A percentile compares a stretch with the other conserved stretches of the same genome.
Conservation (phyloP, 2,888 invertebrate genomes). For the Temnothorax unifasciatus region DNA sequence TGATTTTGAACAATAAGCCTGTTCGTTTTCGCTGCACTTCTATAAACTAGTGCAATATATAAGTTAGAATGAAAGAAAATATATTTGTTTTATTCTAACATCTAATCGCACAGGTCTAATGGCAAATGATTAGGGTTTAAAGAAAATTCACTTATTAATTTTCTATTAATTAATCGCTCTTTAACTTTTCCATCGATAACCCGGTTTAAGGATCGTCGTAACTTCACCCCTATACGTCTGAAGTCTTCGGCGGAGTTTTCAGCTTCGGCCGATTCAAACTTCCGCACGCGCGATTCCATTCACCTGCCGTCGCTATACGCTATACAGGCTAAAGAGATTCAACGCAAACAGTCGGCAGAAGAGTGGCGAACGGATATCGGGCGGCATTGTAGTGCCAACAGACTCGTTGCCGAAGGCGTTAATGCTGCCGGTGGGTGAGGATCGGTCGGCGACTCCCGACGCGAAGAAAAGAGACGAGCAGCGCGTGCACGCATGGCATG, state of each 20-base stretch:
- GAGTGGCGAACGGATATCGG: slow-evolving; percentile 64
- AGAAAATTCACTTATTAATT: not conserved
- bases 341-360: slow-evolving; percentile 52
- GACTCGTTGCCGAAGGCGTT: slow-evolving; percentile 80
- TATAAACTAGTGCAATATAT: too few relatives aligned
- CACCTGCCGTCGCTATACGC: slow-evolving; percentile 32
- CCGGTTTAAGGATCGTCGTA: not conserved
- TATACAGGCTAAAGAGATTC: slow-evolving; percentile 9
- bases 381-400: slow-evolving; percentile 76
- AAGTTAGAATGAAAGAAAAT: too few relatives aligned
- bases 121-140: too few relatives aligned
- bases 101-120: too few relatives aligned
- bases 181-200: not conserved
- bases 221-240: not conserved
- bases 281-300: slow-evolving; percentile 39
- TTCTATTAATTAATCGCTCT: not conserved
- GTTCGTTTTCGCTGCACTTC: too few relatives aligned
- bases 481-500: slow-evolving; percentile 42
- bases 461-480: slow-evolving; percentile 64
- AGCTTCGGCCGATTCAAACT: not conserved
- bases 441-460: slow-evolving; percentile 68
- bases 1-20: too few relatives aligned
- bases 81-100: too few relatives aligned
- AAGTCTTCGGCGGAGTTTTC: not conserved
- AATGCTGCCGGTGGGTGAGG: slow-evolving; percentile 77